A percentile compares a stretch with the other conserved stretches of the same genome.
Conservation (phyloP, 2,113 vertebrate species). For the Vireo altiloquus region DNA sequence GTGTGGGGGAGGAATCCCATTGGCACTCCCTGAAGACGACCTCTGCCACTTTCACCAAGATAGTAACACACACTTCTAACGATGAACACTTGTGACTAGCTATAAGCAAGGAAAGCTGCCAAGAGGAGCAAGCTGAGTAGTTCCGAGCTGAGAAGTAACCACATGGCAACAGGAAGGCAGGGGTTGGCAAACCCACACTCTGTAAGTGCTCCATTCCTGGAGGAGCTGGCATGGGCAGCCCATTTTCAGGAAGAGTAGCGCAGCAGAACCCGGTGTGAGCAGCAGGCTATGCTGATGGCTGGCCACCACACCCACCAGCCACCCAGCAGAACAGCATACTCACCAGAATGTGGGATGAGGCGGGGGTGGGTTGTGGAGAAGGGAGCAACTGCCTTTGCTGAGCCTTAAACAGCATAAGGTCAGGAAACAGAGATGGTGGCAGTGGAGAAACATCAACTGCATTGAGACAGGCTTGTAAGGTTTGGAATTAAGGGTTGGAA, state of each 20-base stretch:
- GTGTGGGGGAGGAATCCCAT: background rate
- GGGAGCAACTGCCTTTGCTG: background rate
- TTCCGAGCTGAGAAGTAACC: background rate
- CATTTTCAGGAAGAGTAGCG: background rate
- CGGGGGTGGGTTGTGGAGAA: fast-evolving
- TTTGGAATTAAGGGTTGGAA: background rate
- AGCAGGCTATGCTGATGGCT: background rate
- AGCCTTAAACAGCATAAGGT: background rate
- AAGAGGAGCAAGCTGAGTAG: background rate
- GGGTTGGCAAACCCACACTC: background rate
- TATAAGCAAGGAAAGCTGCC: background rate
- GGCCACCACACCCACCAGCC: background rate
- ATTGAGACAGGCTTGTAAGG: background rate
- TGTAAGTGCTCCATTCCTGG: background rate
- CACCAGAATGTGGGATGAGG: background rate
- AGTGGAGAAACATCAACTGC: background rate
- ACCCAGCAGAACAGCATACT: background rate
- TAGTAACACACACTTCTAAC: background rate
- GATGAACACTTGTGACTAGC: background rate
- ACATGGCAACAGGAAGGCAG: background rate
- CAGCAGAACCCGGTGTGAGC: background rate
- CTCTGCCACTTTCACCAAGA: background rate
- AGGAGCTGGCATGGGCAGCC: background rate
- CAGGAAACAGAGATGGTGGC: background rate
- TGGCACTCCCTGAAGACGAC: background rate